Conservation (phyloP, 2,113 vertebrate species). For the Pseudorasbora parva region DNA sequence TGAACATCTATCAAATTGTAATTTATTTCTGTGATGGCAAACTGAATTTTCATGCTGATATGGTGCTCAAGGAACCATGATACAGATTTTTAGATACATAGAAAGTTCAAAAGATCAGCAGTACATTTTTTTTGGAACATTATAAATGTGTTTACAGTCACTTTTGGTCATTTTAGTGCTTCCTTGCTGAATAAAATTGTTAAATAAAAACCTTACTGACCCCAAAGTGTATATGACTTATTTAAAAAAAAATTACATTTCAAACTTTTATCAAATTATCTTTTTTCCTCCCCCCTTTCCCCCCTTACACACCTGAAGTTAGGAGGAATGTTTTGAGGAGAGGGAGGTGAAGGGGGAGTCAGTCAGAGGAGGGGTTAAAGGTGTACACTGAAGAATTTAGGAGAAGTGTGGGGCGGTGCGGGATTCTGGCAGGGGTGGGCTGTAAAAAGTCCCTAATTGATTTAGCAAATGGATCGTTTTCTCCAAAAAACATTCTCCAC, state of each 20-base stretch:
- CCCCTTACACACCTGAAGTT: conserved; percentile 59
- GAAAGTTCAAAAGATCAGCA: neutral
- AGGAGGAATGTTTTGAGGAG: conserved; percentile 39
- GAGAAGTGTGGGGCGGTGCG: conserved; percentile 44
- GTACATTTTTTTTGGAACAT: neutral
- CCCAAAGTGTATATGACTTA: neutral
- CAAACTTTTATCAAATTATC: neutral
- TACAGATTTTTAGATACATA: neutral
- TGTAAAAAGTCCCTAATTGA: conserved; percentile 81
- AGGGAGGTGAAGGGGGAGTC: conserved; percentile 29
- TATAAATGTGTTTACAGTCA: neutral
- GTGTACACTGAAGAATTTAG: conserved; percentile 68
- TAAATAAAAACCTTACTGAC: neutral
- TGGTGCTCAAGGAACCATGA: neutral
- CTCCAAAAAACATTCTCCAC: conserved; percentile 23
- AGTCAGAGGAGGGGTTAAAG: conserved; percentile 60
- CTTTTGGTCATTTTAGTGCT: neutral
- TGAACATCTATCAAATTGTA: neutral
- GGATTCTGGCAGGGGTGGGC: conserved; percentile 48
- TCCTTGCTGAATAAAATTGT: neutral
- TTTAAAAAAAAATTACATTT: too few relatives aligned
- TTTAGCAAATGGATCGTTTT: conserved; percentile 79
- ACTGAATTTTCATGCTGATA: neutral
- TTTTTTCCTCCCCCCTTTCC: neutral
- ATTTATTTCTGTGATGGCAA: neutral